Conservation (phyloP, 1,140 invertebrate genomes). For the Dysdera silvatica region DNA sequence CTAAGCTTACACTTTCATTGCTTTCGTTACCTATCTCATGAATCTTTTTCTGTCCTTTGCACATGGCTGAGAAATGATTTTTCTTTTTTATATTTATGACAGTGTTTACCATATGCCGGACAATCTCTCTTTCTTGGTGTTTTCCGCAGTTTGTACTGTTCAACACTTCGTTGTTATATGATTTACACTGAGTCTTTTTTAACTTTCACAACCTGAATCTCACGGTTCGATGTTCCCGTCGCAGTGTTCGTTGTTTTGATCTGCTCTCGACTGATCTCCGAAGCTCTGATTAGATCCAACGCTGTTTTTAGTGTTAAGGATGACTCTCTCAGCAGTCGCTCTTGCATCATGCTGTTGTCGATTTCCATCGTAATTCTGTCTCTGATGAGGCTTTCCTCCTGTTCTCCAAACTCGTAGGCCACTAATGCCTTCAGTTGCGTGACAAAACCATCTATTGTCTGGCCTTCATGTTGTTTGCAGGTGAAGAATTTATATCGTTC, state of each 20-base stretch:
- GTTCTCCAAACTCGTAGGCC: conserved; percentile 3
- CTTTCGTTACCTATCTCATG: background rate
- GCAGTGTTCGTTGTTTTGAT: background rate
- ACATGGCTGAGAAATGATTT: conserved; percentile 2
- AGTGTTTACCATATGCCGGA: conserved; percentile 4
- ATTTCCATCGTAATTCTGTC: conserved; percentile 8
- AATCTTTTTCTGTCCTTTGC: background rate
- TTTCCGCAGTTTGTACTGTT: background rate
- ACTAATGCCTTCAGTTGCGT: conserved; percentile 6
- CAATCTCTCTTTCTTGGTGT: background rate
- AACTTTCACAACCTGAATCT: background rate
- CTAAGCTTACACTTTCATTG: background rate
- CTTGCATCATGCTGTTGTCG: background rate
- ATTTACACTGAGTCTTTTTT: background rate
- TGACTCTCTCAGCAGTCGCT: conserved; percentile 1
- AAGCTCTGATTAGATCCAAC: background rate
- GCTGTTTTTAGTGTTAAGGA: conserved; percentile 2
- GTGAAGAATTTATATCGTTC: conserved; percentile 8
- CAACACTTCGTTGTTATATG: too few relatives aligned
- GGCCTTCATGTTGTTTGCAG: conserved; percentile 5
- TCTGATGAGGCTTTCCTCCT: conserved; percentile 5
- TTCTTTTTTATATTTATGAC: conserved; percentile 3
- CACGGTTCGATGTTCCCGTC: background rate
- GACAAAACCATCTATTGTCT: conserved; percentile 3
- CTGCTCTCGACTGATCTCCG: background rate